phyloP scores from a whole-genome alignment of 1,140 invertebrate genomes.

The Drosophila aff. region DNA sequence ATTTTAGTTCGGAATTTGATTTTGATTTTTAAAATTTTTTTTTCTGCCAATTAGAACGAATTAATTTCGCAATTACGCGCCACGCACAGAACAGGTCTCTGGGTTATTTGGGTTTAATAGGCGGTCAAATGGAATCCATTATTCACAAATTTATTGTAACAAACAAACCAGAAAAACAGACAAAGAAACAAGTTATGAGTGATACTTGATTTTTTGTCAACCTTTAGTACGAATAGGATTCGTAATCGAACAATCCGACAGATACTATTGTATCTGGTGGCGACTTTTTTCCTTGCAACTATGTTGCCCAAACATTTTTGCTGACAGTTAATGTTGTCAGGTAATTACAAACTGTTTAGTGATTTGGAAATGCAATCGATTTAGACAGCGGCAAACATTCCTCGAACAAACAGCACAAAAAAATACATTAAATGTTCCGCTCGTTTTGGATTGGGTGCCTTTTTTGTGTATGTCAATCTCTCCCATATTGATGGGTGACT shows the following conservation, averaged over 20 bases:
- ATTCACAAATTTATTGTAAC: slow-evolving; percentile 36
- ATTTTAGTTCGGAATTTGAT: slow-evolving; percentile 18
- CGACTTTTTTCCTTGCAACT: slow-evolving; percentile 25
- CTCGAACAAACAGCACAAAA: background rate
- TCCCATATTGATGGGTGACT: slow-evolving; percentile 15
- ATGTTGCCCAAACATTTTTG: slow-evolving; percentile 23
- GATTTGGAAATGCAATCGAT: slow-evolving; percentile 43
- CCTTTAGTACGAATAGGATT: slow-evolving; percentile 31
- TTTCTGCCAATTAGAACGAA: slow-evolving; percentile 60
- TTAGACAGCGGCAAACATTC: slow-evolving; percentile 40
- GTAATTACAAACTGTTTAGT: slow-evolving; percentile 40
- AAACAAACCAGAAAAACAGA: background rate
- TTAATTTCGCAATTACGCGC: slow-evolving; percentile 60
- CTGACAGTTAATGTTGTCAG: slow-evolving; percentile 39
- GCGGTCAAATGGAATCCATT: slow-evolving; percentile 33
- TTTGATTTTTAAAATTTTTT: slow-evolving; percentile 38
- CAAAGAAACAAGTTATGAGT: slow-evolving; percentile 36
- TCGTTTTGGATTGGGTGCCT: slow-evolving; percentile 19
- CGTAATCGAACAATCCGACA: slow-evolving; percentile 9
- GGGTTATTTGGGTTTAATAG: slow-evolving; percentile 46
- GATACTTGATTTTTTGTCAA: slow-evolving; percentile 42
- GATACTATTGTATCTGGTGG: slow-evolving; percentile 11
- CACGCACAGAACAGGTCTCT: slow-evolving; percentile 44
- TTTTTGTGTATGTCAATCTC: slow-evolving; percentile 10
- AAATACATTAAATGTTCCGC: slow-evolving; percentile 23